Evolutionary conservation across 2,113 vertebrate species (phyloP).

Genomic region (Rhynchomys soricoides): DNA sequence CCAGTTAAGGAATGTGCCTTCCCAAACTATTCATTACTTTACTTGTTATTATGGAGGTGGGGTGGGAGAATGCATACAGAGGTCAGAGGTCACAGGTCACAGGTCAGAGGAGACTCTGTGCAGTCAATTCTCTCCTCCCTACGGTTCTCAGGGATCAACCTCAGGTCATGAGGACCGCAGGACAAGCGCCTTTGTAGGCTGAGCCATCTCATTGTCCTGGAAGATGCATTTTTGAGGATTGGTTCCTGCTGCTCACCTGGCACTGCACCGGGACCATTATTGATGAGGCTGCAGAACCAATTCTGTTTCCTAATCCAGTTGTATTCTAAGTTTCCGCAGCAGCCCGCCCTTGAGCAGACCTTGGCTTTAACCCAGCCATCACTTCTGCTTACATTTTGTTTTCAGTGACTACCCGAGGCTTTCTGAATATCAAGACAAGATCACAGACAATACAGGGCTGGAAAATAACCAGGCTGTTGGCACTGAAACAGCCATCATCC

Average conservation of each 20-base stretch:
- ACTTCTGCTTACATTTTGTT: neutral
- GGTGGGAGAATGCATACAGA: too few relatives aligned
- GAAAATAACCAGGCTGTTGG: neutral
- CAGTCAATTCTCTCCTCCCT: neutral
- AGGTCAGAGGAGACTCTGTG: neutral
- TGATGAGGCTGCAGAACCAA: neutral
- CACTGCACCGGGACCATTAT: neutral
- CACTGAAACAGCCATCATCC: neutral
- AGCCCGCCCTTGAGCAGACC: neutral
- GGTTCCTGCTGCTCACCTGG: neutral
- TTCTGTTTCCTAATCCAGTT: neutral
- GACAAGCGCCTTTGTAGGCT: neutral
- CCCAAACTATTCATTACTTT: neutral
- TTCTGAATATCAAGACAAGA: slow-evolving; percentile 43
- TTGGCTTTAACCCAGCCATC: neutral
- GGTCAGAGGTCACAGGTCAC: neutral
- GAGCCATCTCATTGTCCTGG: neutral
- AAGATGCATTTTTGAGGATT: neutral
- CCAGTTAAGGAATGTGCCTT: neutral
- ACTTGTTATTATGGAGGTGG: neutral
- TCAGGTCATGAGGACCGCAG: neutral
- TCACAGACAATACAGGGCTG: slow-evolving; percentile 8
- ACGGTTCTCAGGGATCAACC: neutral
- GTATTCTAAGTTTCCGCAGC: neutral
- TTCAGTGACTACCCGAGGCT: neutral